Evolutionary conservation across 2,888 invertebrate species (phyloP).

Genomic region (Lithophane leautieri): DNA sequence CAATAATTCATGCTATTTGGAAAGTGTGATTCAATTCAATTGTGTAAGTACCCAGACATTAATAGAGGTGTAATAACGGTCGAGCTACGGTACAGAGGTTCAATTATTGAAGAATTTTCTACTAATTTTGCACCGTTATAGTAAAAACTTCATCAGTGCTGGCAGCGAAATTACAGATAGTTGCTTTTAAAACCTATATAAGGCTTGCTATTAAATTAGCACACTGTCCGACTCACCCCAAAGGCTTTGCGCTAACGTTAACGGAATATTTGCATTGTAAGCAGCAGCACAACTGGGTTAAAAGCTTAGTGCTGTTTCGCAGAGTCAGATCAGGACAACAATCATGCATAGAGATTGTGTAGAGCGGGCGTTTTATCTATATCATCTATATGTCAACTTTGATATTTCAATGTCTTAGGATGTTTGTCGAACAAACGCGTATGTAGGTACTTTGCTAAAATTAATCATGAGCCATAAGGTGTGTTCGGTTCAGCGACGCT

Average conservation of each 20-base stretch:
- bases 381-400: conserved; percentile 22
- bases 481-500: conserved; percentile 33
- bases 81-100: conserved; percentile 28
- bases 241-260: conserved; percentile 73
- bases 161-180: conserved; percentile 48
- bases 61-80: conserved; percentile 60
- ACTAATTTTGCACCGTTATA: conserved; percentile 63
- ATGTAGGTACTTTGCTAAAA: conserved; percentile 41
- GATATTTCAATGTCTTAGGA: conserved; percentile 14
- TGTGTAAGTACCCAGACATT: conserved; percentile 50
- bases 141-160: conserved; percentile 63
- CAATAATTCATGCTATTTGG: conserved; percentile 1
- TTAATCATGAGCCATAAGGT: conserved; percentile 46
- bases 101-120: conserved; percentile 54
- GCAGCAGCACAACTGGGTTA: conserved; percentile 79
- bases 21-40: conserved; percentile 35
- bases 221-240: conserved; percentile 70
- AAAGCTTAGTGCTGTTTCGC: conserved; percentile 82
- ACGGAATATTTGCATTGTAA: conserved; percentile 79
- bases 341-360: conserved; percentile 58
- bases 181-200: conserved; percentile 43
- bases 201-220: conserved; percentile 61
- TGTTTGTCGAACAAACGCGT: conserved; percentile 14
- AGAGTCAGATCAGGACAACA: conserved; percentile 65
- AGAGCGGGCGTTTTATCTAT: conserved; percentile 20